Evolutionary conservation across 2,113 vertebrate species (phyloP).

Genomic region (Pangasianodon hypophthalmus): DNA sequence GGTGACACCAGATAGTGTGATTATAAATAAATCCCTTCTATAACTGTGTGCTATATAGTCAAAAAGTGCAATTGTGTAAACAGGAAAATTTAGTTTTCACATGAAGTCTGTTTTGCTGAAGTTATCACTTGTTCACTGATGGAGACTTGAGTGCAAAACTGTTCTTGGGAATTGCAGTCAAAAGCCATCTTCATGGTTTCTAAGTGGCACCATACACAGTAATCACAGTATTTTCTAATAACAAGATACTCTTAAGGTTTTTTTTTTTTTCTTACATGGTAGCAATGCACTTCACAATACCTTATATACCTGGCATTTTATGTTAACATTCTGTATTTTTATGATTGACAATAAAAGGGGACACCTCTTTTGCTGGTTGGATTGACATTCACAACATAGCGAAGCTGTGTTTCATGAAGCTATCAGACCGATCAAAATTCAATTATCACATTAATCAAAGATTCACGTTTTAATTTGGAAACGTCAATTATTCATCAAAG

Average conservation of each 20-base stretch:
- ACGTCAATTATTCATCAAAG: constrained; percentile 26
- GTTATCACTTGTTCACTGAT: too few species aligned
- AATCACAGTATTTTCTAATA: background rate
- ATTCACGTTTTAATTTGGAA: constrained; percentile 7
- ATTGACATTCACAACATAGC: background rate
- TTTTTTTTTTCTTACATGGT: background rate
- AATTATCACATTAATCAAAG: constrained; percentile 32
- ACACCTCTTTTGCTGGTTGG: background rate
- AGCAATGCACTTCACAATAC: background rate
- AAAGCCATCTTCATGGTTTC: too few species aligned
- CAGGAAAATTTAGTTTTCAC: too few species aligned
- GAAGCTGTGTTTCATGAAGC: background rate
- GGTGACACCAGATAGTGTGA: too few species aligned
- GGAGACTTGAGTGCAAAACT: too few species aligned
- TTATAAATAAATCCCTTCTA: too few species aligned
- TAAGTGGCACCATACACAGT: too few species aligned
- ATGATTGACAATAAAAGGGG: background rate
- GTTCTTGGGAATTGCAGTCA: too few species aligned
- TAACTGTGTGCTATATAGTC: too few species aligned
- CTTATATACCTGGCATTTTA: background rate
- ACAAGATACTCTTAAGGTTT: background rate
- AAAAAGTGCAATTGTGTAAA: too few species aligned
- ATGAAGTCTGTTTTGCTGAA: too few species aligned
- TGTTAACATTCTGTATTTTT: background rate
- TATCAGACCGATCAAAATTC: background rate